Evolutionary conservation across 2,888 invertebrate genomes (phyloP).

Genomic region (Parnassius smintheus): DNA sequence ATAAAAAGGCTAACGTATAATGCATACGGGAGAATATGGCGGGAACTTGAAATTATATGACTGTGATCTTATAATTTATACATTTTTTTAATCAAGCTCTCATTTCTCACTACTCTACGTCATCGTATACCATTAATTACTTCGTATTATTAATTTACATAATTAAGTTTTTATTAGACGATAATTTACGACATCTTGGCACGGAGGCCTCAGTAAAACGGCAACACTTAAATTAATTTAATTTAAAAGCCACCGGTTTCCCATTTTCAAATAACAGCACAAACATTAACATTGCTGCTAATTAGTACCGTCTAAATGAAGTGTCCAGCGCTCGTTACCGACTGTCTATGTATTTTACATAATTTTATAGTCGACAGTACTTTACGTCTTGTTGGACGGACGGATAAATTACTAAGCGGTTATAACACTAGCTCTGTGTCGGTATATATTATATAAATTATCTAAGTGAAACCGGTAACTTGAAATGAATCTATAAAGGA

Average conservation of each 20-base stretch:
- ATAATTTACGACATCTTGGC: constrained; percentile 27
- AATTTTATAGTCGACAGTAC: constrained; percentile 13
- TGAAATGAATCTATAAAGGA: too few species aligned
- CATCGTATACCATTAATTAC: constrained; percentile 12
- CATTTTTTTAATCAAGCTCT: background rate
- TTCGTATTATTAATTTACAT: constrained; percentile 29
- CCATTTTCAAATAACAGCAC: constrained; percentile 8
- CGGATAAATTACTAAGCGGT: constrained; percentile 1
- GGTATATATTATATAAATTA: background rate
- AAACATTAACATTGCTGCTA: constrained; percentile 17
- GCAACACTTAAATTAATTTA: constrained; percentile 23
- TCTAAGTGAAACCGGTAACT: background rate
- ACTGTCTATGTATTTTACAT: constrained; percentile 11
- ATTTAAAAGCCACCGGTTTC: constrained; percentile 22
- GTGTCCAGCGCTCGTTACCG: constrained; percentile 9
- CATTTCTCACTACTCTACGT: constrained; percentile 13
- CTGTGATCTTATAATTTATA: too few species aligned
- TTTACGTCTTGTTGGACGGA: constrained; percentile 2
- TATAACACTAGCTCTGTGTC: background rate
- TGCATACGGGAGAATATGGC: too few species aligned
- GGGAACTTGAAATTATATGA: too few species aligned
- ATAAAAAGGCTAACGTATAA: too few species aligned
- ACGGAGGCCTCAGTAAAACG: constrained; percentile 9
- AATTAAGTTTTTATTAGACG: constrained; percentile 30
- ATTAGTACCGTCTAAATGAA: constrained; percentile 14